phyloP scores from a whole-genome alignment of 2,113 vertebrate genomes.

The Anas platyrhynchos region DNA sequence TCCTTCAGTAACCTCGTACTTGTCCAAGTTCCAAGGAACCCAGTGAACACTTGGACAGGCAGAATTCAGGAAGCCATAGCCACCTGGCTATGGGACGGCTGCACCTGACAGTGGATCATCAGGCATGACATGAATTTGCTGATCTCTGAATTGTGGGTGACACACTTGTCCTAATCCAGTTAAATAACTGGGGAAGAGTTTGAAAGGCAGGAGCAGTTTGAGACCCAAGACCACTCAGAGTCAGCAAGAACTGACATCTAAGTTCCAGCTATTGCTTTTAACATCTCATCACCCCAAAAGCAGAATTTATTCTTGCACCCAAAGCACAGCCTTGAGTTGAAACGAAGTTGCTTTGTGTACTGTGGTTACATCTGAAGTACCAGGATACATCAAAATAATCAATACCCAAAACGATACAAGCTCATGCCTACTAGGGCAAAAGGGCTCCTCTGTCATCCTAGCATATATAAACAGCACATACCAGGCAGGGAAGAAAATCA shows the following conservation, averaged over 20 bases:
- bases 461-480: rapidly evolving
- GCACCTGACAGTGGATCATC: not conserved
- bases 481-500: rapidly evolving
- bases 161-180: rapidly evolving
- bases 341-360: rapidly evolving
- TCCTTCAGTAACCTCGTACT: not conserved
- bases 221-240: not conserved
- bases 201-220: not conserved
- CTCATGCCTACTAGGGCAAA: conserved; percentile 19
- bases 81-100: not conserved
- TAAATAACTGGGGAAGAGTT: not conserved
- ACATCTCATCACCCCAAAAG: not conserved
- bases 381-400: rapidly evolving
- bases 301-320: not conserved
- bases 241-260: rapidly evolving
- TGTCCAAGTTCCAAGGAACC: not conserved
- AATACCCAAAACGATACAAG: not conserved
- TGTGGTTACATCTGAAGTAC: rapidly evolving
- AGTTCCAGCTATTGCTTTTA: not conserved
- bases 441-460: not conserved
- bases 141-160: not conserved
- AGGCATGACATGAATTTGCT: not conserved
- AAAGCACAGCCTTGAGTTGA: not conserved
- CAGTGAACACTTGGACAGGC: not conserved
- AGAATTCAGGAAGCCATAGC: not conserved